Base-by-base conservation (phyloP, 2,888 invertebrate genomes). In the Oxytorus armatus region DNA sequence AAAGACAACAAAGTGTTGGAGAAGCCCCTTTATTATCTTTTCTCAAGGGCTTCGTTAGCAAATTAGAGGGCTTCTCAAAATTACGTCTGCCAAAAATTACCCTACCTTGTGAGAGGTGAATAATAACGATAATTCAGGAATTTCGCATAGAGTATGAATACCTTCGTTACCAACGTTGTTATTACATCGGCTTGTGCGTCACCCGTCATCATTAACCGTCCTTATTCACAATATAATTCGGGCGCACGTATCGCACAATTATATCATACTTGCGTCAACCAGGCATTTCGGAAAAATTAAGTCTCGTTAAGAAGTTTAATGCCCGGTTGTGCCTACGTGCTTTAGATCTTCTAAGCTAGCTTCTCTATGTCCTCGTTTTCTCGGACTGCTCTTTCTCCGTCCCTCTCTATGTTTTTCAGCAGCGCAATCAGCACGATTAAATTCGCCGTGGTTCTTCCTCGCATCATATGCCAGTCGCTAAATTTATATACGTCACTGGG, bases 291-390 rank as follows among this genome's bases (percentile, higher is more conserved):
- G 47, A 76, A 47, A 57, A 63, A 76, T 76, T 55, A 72, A 66
- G 53, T 61, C 68, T 72, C 33, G 66, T 80, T 75, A 79, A 70
- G 65, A 23, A 51, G 23, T 44, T 77, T 51, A 55, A 61, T 23
- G 44, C 25, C n/a, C 49, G n/a, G 39, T 25, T 23, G 11, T 61
- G 61, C 18, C 21, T 55, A 53, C 68, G 61, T 68, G 55, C 44
- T 39, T 42, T 5, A 0, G 3, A 3, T 29, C 10, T 42, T 0
- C 25, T 63, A 42, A 63, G 23, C 16, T 33, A n/a, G 36, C 21
- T 51, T 36, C 16, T 44, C 16, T n/a, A n/a, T 18, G 44, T 23
- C 25, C 53, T 33, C 33, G 74, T 65, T 47, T 55, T 5, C 14
- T 29, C 5, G 29, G 29, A n/a, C 16, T 29, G n/a, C 23, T 44